Base-by-base conservation (phyloP, 1,140 invertebrate species). In the Macrosteles quadrilineatus region DNA sequence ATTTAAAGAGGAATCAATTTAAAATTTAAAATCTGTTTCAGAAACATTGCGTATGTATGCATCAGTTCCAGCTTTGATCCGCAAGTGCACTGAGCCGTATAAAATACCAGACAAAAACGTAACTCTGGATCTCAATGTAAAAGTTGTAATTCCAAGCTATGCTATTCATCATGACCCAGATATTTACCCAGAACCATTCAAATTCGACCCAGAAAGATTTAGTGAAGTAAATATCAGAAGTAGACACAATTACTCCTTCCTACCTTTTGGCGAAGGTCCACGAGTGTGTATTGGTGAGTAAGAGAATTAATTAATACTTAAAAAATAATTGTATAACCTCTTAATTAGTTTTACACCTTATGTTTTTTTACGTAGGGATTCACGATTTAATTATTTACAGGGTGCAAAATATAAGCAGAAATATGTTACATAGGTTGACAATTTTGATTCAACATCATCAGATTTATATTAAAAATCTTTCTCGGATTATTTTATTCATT, bases 201-300 rank as follows among this genome's bases (percentile, higher is more conserved):
- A 77, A 11, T 96, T 89, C 76, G 84, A 88, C 75, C 94, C 94
- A 0, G 89, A 92, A 50, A 81, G 92, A 72, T 94, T 93, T 79
- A 79, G 77, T 1, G 82, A 85, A 3, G 81, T 80, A 62, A 80
- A 81, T 6, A 79, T 80, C 21, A 72, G 73, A 2, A 76, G 83
- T 27, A 77, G 79, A 63, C 67, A 71, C 12, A 75, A 80, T 0
- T 84, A 75, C 65, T 78, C 78, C 0, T 88, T 83, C 71, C 74
- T 89, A 17, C 87, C 87, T 1, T 90, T 88, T 76, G 87, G 87
- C 11, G 87, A 86, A 71, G 89, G 80, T 2, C 84, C 85, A 0
- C 80, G 89, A 40, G 84, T 84, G 73, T 90, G 88, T 76, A 87
- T 89, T 68, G 85, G 83, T 84, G 73, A 78, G 62, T 4, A n/a